phyloP scores from a whole-genome alignment of 2,888 invertebrate genomes.

The Cosmopolites sordidus region DNA sequence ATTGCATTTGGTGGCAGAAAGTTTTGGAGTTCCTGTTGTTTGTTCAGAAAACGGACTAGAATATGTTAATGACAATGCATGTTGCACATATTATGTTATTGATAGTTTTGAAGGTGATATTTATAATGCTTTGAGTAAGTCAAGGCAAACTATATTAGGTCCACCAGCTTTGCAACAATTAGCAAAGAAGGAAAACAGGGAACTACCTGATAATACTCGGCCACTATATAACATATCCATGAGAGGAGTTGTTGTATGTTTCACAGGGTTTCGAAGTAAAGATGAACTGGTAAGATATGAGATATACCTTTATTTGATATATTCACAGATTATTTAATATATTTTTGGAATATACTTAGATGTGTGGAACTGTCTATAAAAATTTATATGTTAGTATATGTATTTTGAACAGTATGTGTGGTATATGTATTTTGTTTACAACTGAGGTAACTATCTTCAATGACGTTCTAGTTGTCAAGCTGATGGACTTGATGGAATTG shows the following conservation, averaged over 20 bases:
- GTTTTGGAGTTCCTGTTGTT: conserved; percentile 60
- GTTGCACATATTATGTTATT: conserved; percentile 68
- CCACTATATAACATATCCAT: conserved; percentile 86
- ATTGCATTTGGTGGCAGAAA: conserved; percentile 56
- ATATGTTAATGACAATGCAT: conserved; percentile 54
- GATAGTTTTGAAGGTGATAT: conserved; percentile 69
- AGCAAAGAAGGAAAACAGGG: conserved; percentile 65
- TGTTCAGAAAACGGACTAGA: conserved; percentile 60
- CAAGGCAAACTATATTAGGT: conserved; percentile 70
- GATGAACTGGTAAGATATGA: conserved; percentile 74
- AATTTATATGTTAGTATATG: too few species aligned
- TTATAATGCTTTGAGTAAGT: conserved; percentile 64
- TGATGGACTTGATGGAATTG: too few species aligned
- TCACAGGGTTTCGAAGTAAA: conserved; percentile 87
- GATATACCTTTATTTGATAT: too few species aligned
- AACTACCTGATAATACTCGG: conserved; percentile 68
- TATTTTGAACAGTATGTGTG: too few species aligned
- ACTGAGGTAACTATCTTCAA: too few species aligned
- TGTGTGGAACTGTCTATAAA: too few species aligned
- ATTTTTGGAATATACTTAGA: too few species aligned
- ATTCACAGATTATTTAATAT: too few species aligned
- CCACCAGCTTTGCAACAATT: conserved; percentile 75
- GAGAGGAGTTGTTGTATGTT: conserved; percentile 84
- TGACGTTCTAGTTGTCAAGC: too few species aligned
- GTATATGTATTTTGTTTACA: too few species aligned